Evolutionary conservation across 2,113 vertebrate genomes (phyloP), one percentile per base, ranked within the genome.

Genomic region (Montifringilla adamsi): DNA sequence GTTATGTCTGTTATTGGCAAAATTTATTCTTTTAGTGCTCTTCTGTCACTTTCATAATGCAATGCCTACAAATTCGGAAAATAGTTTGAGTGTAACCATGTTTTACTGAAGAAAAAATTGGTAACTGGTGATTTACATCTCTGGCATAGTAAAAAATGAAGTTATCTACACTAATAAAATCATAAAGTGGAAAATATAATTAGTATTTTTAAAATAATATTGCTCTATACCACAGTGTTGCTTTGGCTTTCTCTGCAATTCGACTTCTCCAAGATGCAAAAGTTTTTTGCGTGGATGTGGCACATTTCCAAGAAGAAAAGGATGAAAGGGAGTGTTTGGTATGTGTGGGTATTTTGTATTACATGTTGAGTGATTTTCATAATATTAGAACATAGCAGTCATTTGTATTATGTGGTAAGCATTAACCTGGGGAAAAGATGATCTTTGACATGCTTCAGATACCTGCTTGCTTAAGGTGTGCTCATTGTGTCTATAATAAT

Each of bases 211-310:
- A 41, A 60, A 77, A 74, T 87, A 52, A 62, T 60, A 37, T 44
- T 77, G 15, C 86, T 96, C 35, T 88, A 17, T 95, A 19, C 83
- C 83, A 87, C 90, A 99, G 99, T 94, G 95, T 97, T 85, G 97
- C 99, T 58, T 97, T 97, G 84, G 98, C 98, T 74, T 98, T 98
- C 82, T 98, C 99, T 83, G 97, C 98, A 43, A 96, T 99, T 92
- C 96, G 72, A 89, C 97, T 99, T 77, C 97, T 99, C 69, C 98
- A 99, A 94, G 98, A 98, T 22, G 98, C 98, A 64, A 96, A 97
- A 84, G 69, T 98, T 80, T 97, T 98, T 81, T 92, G 92, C n/a
- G 66, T 62, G 63, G 91, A 97, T 10, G 5, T 7, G 39, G 35
- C 22, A 28, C 39, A 19, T 47, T 87, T 77, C 68, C 70, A 73